Percentiles rank a stretch among this genome's conserved stretches.
phyloP scores from a whole-genome alignment of 2,113 vertebrate genomes.

The Lagenorhynchus albirostris region DNA sequence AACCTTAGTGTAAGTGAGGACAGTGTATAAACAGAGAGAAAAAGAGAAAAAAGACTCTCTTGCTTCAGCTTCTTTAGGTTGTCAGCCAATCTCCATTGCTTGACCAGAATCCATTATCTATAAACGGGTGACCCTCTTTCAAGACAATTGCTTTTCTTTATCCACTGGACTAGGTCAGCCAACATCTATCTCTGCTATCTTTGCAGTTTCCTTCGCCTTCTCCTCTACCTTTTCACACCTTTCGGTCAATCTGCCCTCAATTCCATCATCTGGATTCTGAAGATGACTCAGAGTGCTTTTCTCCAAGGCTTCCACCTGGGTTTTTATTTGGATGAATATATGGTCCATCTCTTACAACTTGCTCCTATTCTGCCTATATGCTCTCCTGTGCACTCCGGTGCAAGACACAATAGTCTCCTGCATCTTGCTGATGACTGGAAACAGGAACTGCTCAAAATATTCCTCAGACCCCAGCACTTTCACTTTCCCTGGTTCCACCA shows the following conservation, averaged over 20 bases:
- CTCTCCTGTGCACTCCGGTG: background rate
- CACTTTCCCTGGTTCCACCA: background rate
- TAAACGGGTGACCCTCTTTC: background rate
- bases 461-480: background rate
- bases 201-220: background rate
- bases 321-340: background rate
- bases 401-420: background rate
- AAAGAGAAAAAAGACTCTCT: background rate
- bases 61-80: background rate
- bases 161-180: too few relatives aligned
- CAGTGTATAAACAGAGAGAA: background rate
- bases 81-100: background rate
- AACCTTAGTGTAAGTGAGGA: background rate
- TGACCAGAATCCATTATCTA: background rate
- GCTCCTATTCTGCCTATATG: background rate
- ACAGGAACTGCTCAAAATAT: background rate
- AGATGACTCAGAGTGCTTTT: background rate
- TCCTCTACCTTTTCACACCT: background rate
- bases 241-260: background rate
- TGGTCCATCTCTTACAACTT: background rate
- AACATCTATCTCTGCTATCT: background rate
- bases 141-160: background rate
- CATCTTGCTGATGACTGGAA: background rate
- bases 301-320: background rate
- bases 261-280: background rate